Base-by-base conservation (phyloP, 2,797 vertebrate genomes). In the Intellagama lesueurii region DNA sequence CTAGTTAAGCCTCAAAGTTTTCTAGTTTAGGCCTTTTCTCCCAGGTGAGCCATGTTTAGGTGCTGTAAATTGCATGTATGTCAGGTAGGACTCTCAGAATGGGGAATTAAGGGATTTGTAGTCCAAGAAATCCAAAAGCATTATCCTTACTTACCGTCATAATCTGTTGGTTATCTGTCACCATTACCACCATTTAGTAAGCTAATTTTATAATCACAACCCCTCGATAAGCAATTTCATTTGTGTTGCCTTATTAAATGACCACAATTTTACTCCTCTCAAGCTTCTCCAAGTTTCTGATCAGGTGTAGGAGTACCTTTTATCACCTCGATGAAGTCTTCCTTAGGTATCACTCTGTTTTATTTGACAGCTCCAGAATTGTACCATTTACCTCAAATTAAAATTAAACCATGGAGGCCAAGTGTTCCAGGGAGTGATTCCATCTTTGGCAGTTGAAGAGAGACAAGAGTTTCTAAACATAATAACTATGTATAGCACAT, bases 401-500 rank as follows among this genome's bases (percentile, higher is more conserved):
- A 92, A 94, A 92, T 75, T 0, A 5, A 92, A 87, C 83, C 88
- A 88, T 0, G 60, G 4, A 1, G 8, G 16, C 12, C 89, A 90
- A 88, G 85, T 87, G 6, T 35, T 89, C 32, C 87, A 60, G 88
- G 30, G 6, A 60, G 70, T n/a, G 84, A 64, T 89, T 93, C 68
- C 68, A 17, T 44, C 64, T 89, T 30, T 73, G 60, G 19, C 60
- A 64, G 52, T 69, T 12, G n/a, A 80, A 32, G 82, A 88, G 93
- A 69, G 40, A 83, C 35, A 52, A 87, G 35, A 88, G 30, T 81
- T 89, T 91, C 92, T 87, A 91, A 64, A 49, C 89, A 64, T 47
- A 24, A 95, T 94, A 83, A 93, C 93, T 93, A 91, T 92, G 56
- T 91, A 87, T 73, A 92, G 93, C 92, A 93, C 88, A 91, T 2